Conservation (phyloP, 2,888 invertebrate species). For the Galerucella pusilla region DNA sequence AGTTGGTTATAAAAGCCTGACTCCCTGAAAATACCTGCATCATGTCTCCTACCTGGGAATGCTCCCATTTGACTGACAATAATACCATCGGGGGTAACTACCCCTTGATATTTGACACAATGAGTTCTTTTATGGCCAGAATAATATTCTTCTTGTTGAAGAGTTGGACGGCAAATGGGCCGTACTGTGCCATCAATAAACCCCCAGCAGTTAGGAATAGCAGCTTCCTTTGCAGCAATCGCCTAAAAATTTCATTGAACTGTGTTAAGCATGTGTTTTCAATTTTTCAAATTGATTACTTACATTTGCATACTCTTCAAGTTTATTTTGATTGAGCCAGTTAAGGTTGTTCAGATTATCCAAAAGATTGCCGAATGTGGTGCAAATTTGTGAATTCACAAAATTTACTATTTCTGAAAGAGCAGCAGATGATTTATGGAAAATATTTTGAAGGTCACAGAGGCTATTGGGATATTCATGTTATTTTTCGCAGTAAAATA, state of each 20-base stretch:
- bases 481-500: background rate
- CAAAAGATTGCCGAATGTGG: background rate
- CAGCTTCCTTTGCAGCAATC: conserved; percentile 2
- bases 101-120: too few species aligned
- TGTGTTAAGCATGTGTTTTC: background rate
- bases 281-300: background rate
- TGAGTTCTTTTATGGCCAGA: too few species aligned
- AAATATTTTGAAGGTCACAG: background rate
- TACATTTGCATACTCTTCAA: background rate
- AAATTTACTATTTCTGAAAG: conserved; percentile 11
- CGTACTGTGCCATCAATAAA: background rate
- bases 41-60: too few species aligned
- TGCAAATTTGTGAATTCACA: background rate
- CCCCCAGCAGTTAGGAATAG: conserved; percentile 20
- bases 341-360: background rate
- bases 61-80: too few species aligned
- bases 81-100: too few species aligned
- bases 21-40: too few species aligned
- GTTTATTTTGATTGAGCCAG: background rate
- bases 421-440: background rate
- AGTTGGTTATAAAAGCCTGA: too few species aligned
- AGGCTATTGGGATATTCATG: background rate
- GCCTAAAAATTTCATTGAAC: background rate
- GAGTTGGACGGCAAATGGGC: too few species aligned
- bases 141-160: too few species aligned